Conservation (phyloP, 2,113 vertebrate genomes). For the Corydoras sp. region DNA sequence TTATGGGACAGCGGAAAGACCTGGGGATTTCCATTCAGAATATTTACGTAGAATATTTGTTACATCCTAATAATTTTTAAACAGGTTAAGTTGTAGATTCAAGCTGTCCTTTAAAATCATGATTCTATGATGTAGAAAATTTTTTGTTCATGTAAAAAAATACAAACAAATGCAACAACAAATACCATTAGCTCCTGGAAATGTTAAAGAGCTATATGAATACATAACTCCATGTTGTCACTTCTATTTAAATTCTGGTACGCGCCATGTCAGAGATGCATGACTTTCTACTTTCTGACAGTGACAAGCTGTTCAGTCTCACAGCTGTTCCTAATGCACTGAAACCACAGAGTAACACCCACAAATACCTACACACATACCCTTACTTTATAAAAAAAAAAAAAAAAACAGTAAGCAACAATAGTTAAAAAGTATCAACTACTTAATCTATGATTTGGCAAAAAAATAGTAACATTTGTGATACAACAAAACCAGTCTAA, state of each 20-base stretch:
- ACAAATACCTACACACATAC: constrained; percentile 2
- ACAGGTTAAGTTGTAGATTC: no score
- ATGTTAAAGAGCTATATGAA: constrained; percentile 29
- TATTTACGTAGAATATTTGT: background rate
- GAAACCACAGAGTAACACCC: constrained; percentile 19
- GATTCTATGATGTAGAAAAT: no score
- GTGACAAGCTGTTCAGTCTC: constrained; percentile 20
- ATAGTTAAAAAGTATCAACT: background rate
- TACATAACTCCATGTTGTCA: constrained; percentile 35
- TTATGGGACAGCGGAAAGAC: background rate
- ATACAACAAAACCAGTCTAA: no score
- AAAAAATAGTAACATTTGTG: no score
- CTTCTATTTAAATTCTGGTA: constrained; percentile 2
- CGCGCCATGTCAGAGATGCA: constrained; percentile 20
- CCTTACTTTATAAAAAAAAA: constrained; percentile 3
- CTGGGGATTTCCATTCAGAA: background rate
- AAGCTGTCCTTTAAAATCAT: no score
- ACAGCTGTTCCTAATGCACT: constrained; percentile 33
- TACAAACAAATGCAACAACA: background rate
- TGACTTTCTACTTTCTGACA: constrained; percentile 40
- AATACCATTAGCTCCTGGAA: constrained; percentile 29
- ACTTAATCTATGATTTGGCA: no score
- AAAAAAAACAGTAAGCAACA: background rate
- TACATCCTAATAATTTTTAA: no score
- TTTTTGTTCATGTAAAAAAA: background rate